phyloP scores from a whole-genome alignment of 2,113 vertebrate species.

The Nannobrachium achirus region DNA sequence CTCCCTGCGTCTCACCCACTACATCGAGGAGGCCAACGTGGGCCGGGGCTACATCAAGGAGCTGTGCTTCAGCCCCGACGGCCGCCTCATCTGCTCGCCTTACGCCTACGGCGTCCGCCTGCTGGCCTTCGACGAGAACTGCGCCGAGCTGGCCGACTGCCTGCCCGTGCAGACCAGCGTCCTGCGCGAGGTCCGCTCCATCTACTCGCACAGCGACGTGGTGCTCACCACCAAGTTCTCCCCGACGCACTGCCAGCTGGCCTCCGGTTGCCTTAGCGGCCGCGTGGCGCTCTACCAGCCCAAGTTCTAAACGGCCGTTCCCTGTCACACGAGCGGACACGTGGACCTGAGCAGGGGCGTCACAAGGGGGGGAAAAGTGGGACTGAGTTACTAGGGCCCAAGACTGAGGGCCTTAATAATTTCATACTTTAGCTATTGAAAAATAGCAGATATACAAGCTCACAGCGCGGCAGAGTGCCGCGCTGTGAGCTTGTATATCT shows the following conservation, averaged over 20 bases:
- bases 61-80: constrained; percentile 97
- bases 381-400: no score
- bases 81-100: constrained; percentile 96
- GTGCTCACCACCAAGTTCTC: constrained; percentile 99
- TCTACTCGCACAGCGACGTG: constrained; percentile 97
- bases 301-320: constrained; percentile 87
- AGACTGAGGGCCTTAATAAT: no score
- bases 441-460: no score
- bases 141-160: constrained; percentile 95
- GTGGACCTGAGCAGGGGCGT: constrained; percentile 44
- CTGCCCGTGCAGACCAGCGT: constrained; percentile 89
- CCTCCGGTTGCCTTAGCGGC: constrained; percentile 98
- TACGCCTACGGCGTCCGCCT: constrained; percentile 96
- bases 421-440: no score
- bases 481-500: no score
- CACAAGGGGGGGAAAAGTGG: no score
- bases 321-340: not conserved
- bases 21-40: constrained; percentile 97
- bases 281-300: constrained; percentile 97
- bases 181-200: constrained; percentile 91
- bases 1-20: constrained; percentile 94
- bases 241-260: constrained; percentile 98
- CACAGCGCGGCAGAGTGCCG: no score
- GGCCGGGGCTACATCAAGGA: constrained; percentile 98
- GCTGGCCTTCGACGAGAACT: constrained; percentile 91